These are phyloP conservation scores for Agriopis aurantiaria DNA, from an alignment of 2,888 invertebrate species.

Conservation along the genomic window DNA sequence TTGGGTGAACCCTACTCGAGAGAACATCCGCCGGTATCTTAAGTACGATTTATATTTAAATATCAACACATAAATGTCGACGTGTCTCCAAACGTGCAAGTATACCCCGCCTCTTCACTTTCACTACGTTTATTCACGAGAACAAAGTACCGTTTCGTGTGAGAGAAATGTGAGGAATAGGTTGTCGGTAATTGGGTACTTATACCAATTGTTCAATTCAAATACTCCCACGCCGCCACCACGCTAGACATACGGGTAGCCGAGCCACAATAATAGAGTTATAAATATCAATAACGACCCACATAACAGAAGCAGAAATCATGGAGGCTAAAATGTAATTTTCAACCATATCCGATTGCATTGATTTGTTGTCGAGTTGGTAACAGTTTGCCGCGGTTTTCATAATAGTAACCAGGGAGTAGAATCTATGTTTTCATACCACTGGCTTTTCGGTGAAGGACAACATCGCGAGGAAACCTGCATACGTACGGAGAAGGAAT, in stretches of 20 bases:
- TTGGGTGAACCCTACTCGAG: constrained; percentile 68
- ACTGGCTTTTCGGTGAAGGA: no score
- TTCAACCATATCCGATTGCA: constrained; percentile 14
- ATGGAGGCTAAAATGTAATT: constrained; percentile 10
- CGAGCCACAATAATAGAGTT: constrained; percentile 30
- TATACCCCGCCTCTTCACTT: constrained; percentile 63
- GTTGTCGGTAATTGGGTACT: constrained; percentile 34
- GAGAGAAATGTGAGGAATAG: constrained; percentile 38
- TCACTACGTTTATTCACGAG: constrained; percentile 55
- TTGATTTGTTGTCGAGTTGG: constrained; percentile 16
- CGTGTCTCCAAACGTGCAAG: constrained; percentile 50
- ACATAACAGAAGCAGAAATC: constrained; percentile 22
- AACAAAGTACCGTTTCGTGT: constrained; percentile 37
- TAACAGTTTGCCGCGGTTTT: constrained; percentile 42
- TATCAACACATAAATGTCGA: constrained; percentile 52
- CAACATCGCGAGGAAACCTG: no score
- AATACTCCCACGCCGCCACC: constrained; percentile 36
- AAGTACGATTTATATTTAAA: constrained; percentile 59
- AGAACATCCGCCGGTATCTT: constrained; percentile 64
- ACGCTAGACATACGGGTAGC: constrained; percentile 39
- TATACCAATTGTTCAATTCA: constrained; percentile 39
- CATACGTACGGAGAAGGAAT: no score
- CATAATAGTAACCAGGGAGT: constrained; percentile 50
- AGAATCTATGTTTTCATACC: constrained; percentile 37
- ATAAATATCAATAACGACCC: constrained; percentile 37